Base-by-base conservation (phyloP, 2,888 invertebrate species). In the Pyralis farinalis region DNA sequence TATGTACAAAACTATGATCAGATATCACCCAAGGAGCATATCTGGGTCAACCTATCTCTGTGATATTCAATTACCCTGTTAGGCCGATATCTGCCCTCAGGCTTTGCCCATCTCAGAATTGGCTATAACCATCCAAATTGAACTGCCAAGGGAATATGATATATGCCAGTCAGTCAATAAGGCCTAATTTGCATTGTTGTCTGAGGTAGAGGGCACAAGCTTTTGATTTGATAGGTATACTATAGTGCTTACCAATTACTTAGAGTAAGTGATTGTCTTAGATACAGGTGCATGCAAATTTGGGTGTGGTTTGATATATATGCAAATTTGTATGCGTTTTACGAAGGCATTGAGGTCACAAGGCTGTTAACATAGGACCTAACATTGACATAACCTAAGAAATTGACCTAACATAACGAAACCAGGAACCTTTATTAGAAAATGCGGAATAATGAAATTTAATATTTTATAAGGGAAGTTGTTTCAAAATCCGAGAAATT, bases 241-340 rank as follows among this genome's bases (percentile, higher is more conserved):
- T 46, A 69, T 67, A 72, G 66, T 76, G 77, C 73, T 71, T 68
- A 71, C 76, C 82, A 84, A 84, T 86, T 84, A 85, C 82, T 85
- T 81, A 78, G 67, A 55, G 63, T 78, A 82, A 85, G 83, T 83
- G 79, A 83, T 85, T 85, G 83, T 82, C 72, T 78, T 77, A 66
- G 55, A 53, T 59, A 56, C 49, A 50, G 60, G 51, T 46, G 44
- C 46, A 61, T 66, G 66, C 57, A 63, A 63, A 68, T 66, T 66
- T 63, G 44, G 56, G 48, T 52, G 43, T 4, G 32, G 53, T 49
- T 55, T 49, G 52, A 31, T 33, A 33, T 30, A 8, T 16, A 16
- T 16, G 16, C 16, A 16, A 16, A 16, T 16, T 16, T 16, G 4
- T 16, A 16, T 16, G 16, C 16, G 4, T 16, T 16, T 16, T 3